These are phyloP conservation scores for Anaspis maculata DNA, from an alignment of 2,888 invertebrate genomes.

Conservation along the genomic window DNA sequence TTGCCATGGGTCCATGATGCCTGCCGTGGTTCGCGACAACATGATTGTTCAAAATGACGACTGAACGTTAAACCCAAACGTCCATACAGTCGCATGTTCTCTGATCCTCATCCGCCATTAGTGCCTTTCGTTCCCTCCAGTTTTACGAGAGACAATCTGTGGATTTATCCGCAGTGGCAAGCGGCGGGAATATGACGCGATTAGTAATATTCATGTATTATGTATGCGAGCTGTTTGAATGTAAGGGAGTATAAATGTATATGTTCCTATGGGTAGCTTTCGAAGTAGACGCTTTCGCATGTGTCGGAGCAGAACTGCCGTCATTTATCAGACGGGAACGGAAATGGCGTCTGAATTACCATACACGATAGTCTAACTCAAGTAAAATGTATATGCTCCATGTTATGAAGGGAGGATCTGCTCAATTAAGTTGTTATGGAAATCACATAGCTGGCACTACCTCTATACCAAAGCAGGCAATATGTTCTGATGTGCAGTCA, in stretches of 20 bases:
- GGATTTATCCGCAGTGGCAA: neutral
- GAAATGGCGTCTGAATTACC: constrained; percentile 8
- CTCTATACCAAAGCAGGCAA: too few relatives aligned
- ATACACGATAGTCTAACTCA: constrained; percentile 8
- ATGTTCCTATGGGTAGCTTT: constrained; percentile 5
- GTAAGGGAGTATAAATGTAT: constrained; percentile 9
- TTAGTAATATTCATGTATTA: constrained; percentile 12
- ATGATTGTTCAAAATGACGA: too few relatives aligned
- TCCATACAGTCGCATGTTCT: too few relatives aligned
- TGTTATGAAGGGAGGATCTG: neutral
- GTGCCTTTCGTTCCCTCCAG: too few relatives aligned
- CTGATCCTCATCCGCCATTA: too few relatives aligned
- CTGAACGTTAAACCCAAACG: too few relatives aligned
- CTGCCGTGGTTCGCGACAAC: too few relatives aligned
- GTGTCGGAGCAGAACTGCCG: constrained; percentile 4
- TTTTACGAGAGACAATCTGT: too few relatives aligned
- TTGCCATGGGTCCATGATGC: too few relatives aligned
- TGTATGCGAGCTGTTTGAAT: constrained; percentile 8
- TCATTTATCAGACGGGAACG: constrained; percentile 6
- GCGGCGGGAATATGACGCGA: constrained; percentile 8
- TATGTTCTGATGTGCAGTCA: too few relatives aligned
- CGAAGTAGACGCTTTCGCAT: constrained; percentile 2
- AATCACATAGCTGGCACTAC: too few relatives aligned
- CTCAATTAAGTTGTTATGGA: constrained; percentile 1
- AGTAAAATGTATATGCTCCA: constrained; percentile 3